Evolutionary conservation across 1,140 invertebrate genomes (phyloP), one percentile per base, ranked within the genome.

Genomic region (Ladona fulva): DNA sequence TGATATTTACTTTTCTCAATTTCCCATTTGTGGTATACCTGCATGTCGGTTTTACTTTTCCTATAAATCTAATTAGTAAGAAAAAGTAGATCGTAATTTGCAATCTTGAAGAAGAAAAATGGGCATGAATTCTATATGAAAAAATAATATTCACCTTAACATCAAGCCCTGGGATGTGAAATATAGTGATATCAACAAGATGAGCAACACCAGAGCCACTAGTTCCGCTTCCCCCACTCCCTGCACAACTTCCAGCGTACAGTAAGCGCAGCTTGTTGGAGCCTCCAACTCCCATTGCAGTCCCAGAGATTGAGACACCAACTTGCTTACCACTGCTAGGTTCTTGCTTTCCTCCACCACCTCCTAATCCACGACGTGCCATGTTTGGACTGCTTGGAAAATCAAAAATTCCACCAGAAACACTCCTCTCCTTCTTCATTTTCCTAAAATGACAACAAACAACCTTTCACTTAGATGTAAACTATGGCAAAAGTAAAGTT

Each of bases 151-250:
- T 82, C 80, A 97, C 91, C 89, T 97, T 97, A 24, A 98, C 93
- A 86, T 97, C 95, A 78, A 98, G 88, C 0, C 96, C 96, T 1
- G 97, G 97, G 82, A 98, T 94, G 82, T 97, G 93, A 85, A 99
- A 98, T 79, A 97, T 93, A 0, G 96, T 98, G 76, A 95, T 87
- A 86, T 96, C 94, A 7, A 91, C 89, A 0, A 93, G 86, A 80
- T 88, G 87, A 24, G 86, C 84, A 25, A 88, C 83, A 19, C 16
- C 52, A 12, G 52, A 16, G 14, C 16, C 5, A 66, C 52, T 66
- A 3, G 16, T 66, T 1, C 5, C n/a, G 5, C 16, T 19, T 19
- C 52, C n/a, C 1, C 52, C 52, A 66, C 52, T 22, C 12, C 52
- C 52, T 66, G 16, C 52, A 16, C 52, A 16, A 66, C 52, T 66